Percentiles rank a stretch among this genome's conserved stretches.
phyloP scores from a whole-genome alignment of 2,797 vertebrate species.

The Pangasius djambal region DNA sequence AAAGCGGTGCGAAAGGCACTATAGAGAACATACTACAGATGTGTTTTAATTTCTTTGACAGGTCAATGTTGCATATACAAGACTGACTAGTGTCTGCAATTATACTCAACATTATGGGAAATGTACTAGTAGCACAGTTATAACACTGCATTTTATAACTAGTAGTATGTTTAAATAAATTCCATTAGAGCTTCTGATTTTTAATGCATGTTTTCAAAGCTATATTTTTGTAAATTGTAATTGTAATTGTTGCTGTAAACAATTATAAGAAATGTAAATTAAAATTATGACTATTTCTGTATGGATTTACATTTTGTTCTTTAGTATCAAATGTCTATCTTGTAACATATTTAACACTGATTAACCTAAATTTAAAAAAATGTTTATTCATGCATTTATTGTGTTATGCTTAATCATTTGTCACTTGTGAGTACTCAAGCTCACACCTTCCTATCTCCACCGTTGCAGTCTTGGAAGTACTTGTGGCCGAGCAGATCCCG shows the following conservation, averaged over 20 bases:
- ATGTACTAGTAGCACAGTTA: neutral
- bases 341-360: neutral
- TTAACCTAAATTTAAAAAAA: neutral
- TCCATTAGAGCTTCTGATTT: neutral
- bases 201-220: neutral
- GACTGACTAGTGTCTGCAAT: neutral
- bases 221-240: neutral
- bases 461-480: conserved; percentile 92
- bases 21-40: conserved; percentile 13
- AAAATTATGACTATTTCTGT: neutral
- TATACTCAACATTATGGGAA: neutral
- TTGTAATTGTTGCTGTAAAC: neutral
- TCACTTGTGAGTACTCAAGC: neutral
- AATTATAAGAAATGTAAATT: neutral
- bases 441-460: conserved; percentile 89
- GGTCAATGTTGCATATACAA: neutral
- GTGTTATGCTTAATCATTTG: neutral
- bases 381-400: neutral
- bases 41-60: neutral
- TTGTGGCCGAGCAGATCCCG: conserved; percentile 95
- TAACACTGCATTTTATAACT: neutral
- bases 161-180: neutral
- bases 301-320: neutral
- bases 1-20: too few relatives aligned
- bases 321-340: neutral